These are phyloP conservation scores for Aldabrachelys gigantea DNA, from an alignment of 2,113 vertebrate species.

Conservation along the genomic window DNA sequence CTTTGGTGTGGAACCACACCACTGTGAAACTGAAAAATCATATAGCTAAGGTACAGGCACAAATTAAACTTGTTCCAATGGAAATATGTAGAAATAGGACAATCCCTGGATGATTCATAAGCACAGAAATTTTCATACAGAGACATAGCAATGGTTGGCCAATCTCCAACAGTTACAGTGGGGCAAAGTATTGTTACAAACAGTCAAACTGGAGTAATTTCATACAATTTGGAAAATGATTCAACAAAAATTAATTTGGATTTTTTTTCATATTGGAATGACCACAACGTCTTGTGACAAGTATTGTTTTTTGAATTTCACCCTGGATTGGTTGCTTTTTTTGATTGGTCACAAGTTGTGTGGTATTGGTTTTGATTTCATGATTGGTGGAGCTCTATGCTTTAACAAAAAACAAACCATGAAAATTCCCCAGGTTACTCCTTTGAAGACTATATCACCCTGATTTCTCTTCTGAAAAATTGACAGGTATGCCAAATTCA, in stretches of 20 bases:
- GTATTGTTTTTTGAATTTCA: rapidly evolving
- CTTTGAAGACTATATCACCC: background rate
- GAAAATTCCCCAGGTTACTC: background rate
- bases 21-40: background rate
- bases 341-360: background rate
- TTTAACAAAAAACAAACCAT: background rate
- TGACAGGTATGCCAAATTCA: background rate
- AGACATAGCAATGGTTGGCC: background rate
- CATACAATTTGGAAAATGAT: background rate
- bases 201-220: background rate
- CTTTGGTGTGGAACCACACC: background rate
- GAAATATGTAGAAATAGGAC: background rate
- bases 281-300: background rate
- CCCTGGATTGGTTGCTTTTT: background rate
- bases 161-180: background rate
- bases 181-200: background rate
- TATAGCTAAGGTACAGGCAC: background rate
- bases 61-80: background rate
- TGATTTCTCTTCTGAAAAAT: background rate
- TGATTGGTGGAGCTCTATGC: background rate
- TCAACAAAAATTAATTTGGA: background rate
- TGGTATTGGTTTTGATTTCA: background rate
- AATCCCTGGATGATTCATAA: background rate
- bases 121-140: background rate
- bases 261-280: background rate